Percentiles rank a stretch among this genome's conserved stretches.
phyloP scores from a whole-genome alignment of 2,888 invertebrate genomes.

The Synanthedon formicaeformis region DNA sequence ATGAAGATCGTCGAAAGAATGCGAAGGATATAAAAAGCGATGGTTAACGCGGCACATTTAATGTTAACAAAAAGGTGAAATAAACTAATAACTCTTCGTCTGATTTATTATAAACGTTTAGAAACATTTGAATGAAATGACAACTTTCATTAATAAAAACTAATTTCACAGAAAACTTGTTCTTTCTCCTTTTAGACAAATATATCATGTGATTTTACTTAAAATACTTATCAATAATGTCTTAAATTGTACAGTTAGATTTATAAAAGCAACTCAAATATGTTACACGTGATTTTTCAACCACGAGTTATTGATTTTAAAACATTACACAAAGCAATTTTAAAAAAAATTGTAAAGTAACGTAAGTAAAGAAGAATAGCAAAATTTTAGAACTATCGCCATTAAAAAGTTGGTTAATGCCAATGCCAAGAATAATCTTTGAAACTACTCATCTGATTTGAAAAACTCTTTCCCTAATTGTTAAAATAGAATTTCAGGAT shows the following conservation, averaged over 20 bases:
- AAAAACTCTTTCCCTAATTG: too few relatives aligned
- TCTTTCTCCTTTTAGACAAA: too few relatives aligned
- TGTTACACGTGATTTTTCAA: slow-evolving; percentile 3
- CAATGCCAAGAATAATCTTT: too few relatives aligned
- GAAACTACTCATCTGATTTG: too few relatives aligned
- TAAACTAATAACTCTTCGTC: background rate
- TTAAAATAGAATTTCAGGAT: too few relatives aligned
- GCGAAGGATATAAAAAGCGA: slow-evolving; percentile 54
- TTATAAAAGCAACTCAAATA: background rate
- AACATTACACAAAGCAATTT: too few relatives aligned
- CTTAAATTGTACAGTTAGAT: too few relatives aligned
- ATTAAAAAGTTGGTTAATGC: too few relatives aligned
- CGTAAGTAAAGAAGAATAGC: too few relatives aligned
- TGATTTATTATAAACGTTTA: background rate
- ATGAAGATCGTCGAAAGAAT: slow-evolving; percentile 47
- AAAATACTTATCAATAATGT: too few relatives aligned
- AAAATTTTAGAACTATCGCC: too few relatives aligned
- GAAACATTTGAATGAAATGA: background rate
- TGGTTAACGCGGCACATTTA: slow-evolving; percentile 15
- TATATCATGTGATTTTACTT: slow-evolving; percentile 7
- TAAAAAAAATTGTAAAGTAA: too few relatives aligned
- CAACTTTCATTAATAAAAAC: background rate
- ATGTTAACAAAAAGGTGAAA: background rate
- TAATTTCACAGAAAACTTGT: slow-evolving; percentile 21
- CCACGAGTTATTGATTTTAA: slow-evolving; percentile 11